Evolutionary conservation across 1,140 invertebrate species (phyloP), one percentile per base, ranked within the genome.

Genomic region (Trichomalopsis sarcophagae): DNA sequence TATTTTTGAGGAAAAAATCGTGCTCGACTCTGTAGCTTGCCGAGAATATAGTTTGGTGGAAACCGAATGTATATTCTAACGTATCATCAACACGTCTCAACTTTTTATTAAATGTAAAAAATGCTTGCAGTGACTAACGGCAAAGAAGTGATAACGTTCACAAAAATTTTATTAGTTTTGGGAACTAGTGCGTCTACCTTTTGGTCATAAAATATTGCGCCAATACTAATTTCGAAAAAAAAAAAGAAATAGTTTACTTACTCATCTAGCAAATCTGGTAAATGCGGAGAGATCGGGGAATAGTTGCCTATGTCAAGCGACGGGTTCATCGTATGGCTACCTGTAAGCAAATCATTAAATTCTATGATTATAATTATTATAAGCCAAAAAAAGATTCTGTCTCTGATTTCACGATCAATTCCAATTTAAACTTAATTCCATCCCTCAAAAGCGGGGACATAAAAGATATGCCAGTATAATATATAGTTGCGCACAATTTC

Each of bases 251-350:
- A 27, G 21, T 30, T 11, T 47, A 88, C 87, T 91, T 89, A 91
- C 91, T 89, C 87, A 30, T 90, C 89, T 0, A 91, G 44, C 21
- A 91, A 87, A 84, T 89, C 88, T 23, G 89, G 87, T 66, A 89
- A 82, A 14, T 90, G 88, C 10, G 89, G 87, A 68, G 89, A 86
- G 17, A 86, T 87, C n/a, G 91, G 89, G 1, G 89, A 87, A 81
- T 90, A 90, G 83, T 74, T 88, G 27, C 88, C 89, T 10, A 88
- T 86, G 27, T 87, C 89, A 2, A 87, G 82, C 23, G 87, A 73
- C 30, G 89, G 87, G 62, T 88, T 87, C 14, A 88, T 82, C 11
- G 86, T 36, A 0, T 86, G 86, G 2, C 84, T 87, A 69, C 86
- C 91, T 91, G 88, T 9, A 89, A 90, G 71, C 23, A 75, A 83